Base-by-base conservation (phyloP, 1,140 invertebrate species). In the Trypoxylus dichotomus region DNA sequence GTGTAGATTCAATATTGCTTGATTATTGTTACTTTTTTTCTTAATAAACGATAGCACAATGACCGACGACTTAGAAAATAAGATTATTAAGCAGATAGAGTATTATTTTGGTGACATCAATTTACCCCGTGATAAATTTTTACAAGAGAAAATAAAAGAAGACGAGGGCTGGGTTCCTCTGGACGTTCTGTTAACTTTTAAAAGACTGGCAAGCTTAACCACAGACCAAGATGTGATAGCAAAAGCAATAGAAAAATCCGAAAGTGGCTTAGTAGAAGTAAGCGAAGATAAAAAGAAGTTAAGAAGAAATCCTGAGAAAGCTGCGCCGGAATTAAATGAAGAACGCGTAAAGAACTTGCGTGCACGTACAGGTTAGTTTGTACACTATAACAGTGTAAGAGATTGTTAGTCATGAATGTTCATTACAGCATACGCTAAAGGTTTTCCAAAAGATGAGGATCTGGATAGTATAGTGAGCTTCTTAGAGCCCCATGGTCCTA, bases 101-200 rank as follows among this genome's bases (percentile, higher is more conserved):
- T 92, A 92, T 84, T 92, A 92, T 81, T 92, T 92, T 78, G 89
- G 97, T 76, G 94, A 99, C 85, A 90, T 94, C 2, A 99, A 98
- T 86, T 89, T 98, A 58, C 91, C 92, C 6, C 90, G 92, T 79
- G 97, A 99, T 84, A 97, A 96, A 84, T 98, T 98, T 84, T 87
- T 98, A 2, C 91, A 92, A 79, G 93, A 95, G 79, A 92, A 97
- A 87, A 91, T 95, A 1, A 93, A 93, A 82, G 86, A 94, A 78
- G 94, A 97, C 81, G 92, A 97, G 82, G 97, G 97, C 8, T 98
- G 96, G 97, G 90, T 99, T 27, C 91, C 95, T 1, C 84, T 98
- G 43, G 91, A 93, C 0, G 91, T 94, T 0, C 91, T 99, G 87
- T 87, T 95, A 32, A 97, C 92, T 79, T 99, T 98, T 83, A 97